phyloP scores from a whole-genome alignment of 1,140 invertebrate species.

The Platyscapa corneri region DNA sequence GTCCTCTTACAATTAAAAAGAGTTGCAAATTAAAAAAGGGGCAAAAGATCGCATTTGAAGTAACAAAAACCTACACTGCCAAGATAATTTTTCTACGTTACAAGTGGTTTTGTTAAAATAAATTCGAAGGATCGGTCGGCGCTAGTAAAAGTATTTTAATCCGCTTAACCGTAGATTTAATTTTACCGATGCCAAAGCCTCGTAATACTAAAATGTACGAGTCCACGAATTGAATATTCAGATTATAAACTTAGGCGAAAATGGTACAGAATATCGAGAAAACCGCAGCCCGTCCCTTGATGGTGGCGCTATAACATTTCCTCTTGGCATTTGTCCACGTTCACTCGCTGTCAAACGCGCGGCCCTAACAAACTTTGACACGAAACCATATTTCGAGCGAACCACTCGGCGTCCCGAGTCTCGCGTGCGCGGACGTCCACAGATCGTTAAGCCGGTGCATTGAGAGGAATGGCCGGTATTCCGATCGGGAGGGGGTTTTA shows the following conservation, averaged over 20 bases:
- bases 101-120: too few species aligned
- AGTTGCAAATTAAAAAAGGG: too few species aligned
- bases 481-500: background rate
- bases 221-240: background rate
- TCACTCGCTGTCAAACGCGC: background rate
- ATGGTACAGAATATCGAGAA: background rate
- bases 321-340: background rate
- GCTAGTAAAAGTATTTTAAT: too few species aligned
- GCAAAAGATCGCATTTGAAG: too few species aligned
- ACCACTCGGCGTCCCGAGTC: background rate
- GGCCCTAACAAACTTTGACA: constrained; percentile 4
- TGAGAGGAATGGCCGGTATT: background rate
- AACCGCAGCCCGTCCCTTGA: background rate
- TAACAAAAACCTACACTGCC: too few species aligned
- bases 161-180: too few species aligned
- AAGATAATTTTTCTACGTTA: too few species aligned
- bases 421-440: background rate
- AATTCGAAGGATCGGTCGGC: too few species aligned
- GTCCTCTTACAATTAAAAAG: too few species aligned
- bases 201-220: background rate
- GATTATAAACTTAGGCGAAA: background rate
- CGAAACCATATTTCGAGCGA: background rate
- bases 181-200: background rate
- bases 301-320: background rate
- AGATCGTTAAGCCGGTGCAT: background rate